These are phyloP conservation scores for Elysia crispata DNA, from an alignment of 2,888 invertebrate species.

Conservation along the genomic window DNA sequence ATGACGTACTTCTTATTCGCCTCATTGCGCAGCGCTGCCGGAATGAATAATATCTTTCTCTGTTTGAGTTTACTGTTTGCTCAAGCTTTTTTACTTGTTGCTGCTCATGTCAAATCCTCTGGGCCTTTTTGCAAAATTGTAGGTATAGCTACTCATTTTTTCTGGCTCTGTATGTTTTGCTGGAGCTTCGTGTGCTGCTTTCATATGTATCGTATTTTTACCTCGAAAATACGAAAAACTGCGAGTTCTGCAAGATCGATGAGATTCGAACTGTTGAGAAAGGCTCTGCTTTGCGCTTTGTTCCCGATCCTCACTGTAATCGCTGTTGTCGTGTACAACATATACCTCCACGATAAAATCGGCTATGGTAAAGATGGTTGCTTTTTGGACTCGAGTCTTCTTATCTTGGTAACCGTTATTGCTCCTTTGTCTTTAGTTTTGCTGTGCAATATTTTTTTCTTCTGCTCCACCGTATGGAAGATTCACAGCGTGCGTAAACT, in stretches of 20 bases:
- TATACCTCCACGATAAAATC: not conserved
- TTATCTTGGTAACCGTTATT: slow-evolving; percentile 1
- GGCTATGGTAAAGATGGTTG: slow-evolving; percentile 30
- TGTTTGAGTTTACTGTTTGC: slow-evolving; percentile 25
- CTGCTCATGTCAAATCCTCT: not conserved
- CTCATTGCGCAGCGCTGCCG: slow-evolving; percentile 31
- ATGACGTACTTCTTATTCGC: slow-evolving; percentile 12
- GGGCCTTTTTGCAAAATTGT: slow-evolving; percentile 2
- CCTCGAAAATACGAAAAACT: slow-evolving; percentile 3
- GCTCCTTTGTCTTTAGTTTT: slow-evolving; percentile 1
- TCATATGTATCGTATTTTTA: slow-evolving; percentile 42
- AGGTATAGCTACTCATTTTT: slow-evolving; percentile 34
- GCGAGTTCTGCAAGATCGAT: not conserved
- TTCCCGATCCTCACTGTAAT: not conserved
- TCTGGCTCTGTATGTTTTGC: slow-evolving; percentile 34
- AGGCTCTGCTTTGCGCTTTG: not conserved
- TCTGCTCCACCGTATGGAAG: slow-evolving; percentile 2
- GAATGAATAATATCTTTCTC: slow-evolving; percentile 31
- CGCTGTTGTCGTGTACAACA: not conserved
- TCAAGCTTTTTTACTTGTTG: slow-evolving; percentile 22
- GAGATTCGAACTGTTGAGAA: not conserved
- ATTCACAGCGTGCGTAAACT: slow-evolving; percentile 38
- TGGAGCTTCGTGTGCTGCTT: slow-evolving; percentile 45
- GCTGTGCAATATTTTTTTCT: slow-evolving; percentile 24
- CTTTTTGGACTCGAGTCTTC: slow-evolving; percentile 11